A percentile compares a stretch with the other conserved stretches of the same genome.
phyloP scores from a whole-genome alignment of 2,113 vertebrate species.

The Scolopax mira region DNA sequence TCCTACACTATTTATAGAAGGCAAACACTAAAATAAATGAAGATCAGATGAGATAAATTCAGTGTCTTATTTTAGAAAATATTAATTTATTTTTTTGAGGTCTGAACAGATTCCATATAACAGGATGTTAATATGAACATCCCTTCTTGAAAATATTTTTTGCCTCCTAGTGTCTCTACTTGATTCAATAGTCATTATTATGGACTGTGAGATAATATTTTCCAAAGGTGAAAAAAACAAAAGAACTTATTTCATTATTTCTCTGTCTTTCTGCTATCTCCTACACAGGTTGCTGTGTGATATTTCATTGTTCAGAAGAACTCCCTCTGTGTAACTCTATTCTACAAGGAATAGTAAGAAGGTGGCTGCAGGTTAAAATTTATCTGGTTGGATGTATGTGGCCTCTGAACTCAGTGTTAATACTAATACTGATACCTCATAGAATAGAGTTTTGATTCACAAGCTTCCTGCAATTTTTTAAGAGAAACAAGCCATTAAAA shows the following conservation, averaged over 20 bases:
- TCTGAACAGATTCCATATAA: background rate
- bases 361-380: background rate
- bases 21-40: background rate
- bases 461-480: background rate
- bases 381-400: background rate
- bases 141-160: background rate
- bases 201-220: background rate
- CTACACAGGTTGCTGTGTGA: background rate
- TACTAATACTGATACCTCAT: background rate
- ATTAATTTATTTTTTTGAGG: background rate
- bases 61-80: background rate
- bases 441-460: background rate
- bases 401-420: background rate
- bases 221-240: background rate
- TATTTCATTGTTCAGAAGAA: background rate
- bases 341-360: background rate
- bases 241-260: background rate
- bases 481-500: background rate
- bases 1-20: background rate
- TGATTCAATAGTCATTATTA: background rate
- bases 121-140: background rate
- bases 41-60: background rate
- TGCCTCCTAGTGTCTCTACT: background rate
- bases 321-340: background rate
- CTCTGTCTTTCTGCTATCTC: background rate